Conservation (phyloP, 1,140 invertebrate genomes). For the Ceratoteleas bidentatus region DNA sequence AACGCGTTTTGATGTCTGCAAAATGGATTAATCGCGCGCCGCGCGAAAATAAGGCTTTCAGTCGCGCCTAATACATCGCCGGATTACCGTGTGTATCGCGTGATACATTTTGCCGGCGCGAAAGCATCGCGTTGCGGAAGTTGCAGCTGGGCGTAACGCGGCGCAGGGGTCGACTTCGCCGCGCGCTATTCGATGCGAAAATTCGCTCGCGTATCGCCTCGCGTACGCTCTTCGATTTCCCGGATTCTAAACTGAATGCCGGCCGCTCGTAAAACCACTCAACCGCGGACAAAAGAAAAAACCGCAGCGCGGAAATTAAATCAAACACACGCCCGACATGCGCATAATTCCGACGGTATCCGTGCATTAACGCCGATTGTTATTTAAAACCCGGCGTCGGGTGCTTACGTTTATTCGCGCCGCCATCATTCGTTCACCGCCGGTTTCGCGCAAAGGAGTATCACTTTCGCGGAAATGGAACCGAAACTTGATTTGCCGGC, state of each 20-base stretch:
- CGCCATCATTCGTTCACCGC: slow-evolving; percentile 35
- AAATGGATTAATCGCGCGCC: slow-evolving; percentile 43
- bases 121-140: slow-evolving; percentile 47
- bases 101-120: slow-evolving; percentile 44
- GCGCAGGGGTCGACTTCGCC: slow-evolving; percentile 16
- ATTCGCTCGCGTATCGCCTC: slow-evolving; percentile 14
- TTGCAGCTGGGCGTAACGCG: slow-evolving; percentile 55
- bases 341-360: slow-evolving; percentile 5
- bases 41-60: slow-evolving; percentile 48
- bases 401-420: slow-evolving; percentile 12
- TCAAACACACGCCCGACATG: slow-evolving; percentile 13
- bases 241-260: slow-evolving; percentile 18
- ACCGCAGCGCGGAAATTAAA: neutral
- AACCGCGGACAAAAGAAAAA: slow-evolving; percentile 22
- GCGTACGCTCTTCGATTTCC: slow-evolving; percentile 30
- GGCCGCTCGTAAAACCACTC: slow-evolving; percentile 31
- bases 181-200: slow-evolving; percentile 14
- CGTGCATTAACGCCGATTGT: slow-evolving; percentile 21
- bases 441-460: slow-evolving; percentile 45
- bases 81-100: slow-evolving; percentile 52
- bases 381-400: slow-evolving; percentile 6
- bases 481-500: slow-evolving; percentile 32
- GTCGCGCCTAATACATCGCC: slow-evolving; percentile 43
- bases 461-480: slow-evolving; percentile 41
- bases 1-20: slow-evolving; percentile 28